Base-by-base conservation (phyloP, 2,797 vertebrate genomes). In the Anabacerthia variegaticeps region DNA sequence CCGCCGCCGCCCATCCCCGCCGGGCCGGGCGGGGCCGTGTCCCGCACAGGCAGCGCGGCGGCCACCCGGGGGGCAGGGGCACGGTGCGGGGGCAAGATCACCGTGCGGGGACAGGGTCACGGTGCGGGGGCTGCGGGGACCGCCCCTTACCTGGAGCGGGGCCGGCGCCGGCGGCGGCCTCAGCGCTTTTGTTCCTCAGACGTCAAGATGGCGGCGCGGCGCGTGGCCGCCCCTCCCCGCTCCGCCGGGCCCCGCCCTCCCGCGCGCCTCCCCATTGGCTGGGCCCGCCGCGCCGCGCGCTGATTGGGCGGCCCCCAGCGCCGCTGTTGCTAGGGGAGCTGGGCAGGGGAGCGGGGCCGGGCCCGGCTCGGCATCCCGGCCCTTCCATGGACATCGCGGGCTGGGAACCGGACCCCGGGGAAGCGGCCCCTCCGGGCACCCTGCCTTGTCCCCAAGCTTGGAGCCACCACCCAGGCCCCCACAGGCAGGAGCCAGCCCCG, bases 151-250 rank as follows among this genome's bases (percentile, higher is more conserved):
- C 97, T 97, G 93, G 7, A 37, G 15, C 55, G 21, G 61, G 22
- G 55, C 87, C 85, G 37, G 30, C 55, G 4, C 23, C 83, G 14
- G 67, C 63, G 8, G 30, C 94, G 24, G 71, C 85, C 96, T 95
- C 97, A 41, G 77, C 89, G 95, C 98, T 98, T 98, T 98, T 98
- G 98, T 98, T 98, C 96, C 96, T 95, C 87, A 95, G 73, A 76
- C 67, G 95, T 43, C 96, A 98, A 98, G 95, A 98, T 98, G 98
- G 98, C 98, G 97, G 93, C 93, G 46, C 72, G 7, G 61, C 49
- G 36, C 61, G 59, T 68, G 74, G 71, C 85, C 72, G 72, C 48
- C 93, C 95, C 97, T 95, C 94, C 87, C 95, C 85, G 72, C 95
- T 65, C 85, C 24, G 19, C 11, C 23, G 32, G 62, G 41, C 88